Evolutionary conservation across 2,888 invertebrate genomes (phyloP).

Genomic region (Amblyjoppa fuscipennis): DNA sequence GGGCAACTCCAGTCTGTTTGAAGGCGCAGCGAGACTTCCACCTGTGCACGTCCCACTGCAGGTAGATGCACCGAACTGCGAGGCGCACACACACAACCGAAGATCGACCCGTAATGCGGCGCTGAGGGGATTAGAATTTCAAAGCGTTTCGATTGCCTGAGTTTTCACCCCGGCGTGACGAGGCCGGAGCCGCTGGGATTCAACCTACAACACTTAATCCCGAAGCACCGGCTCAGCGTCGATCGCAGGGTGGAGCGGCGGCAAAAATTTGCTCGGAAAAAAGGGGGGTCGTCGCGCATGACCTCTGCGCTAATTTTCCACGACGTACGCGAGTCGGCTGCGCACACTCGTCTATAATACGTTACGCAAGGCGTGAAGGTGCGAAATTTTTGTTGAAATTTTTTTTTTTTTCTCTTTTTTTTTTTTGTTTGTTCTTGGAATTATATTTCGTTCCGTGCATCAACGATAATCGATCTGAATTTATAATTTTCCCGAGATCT

Average conservation of each 20-base stretch:
- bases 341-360: not conserved
- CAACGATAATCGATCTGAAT: too few relatives aligned
- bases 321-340: constrained; percentile 16
- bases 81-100: not conserved
- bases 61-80: constrained; percentile 19
- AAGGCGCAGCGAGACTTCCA: not conserved
- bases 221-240: constrained; percentile 1
- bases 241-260: constrained; percentile 16
- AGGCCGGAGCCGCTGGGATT: constrained; percentile 55
- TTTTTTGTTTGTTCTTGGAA: not conserved
- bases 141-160: constrained; percentile 79
- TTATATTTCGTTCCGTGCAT: too few relatives aligned
- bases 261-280: constrained; percentile 52
- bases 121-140: constrained; percentile 75
- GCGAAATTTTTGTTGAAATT: not conserved
- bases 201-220: constrained; percentile 12
- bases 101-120: not conserved
- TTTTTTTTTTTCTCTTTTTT: not conserved
- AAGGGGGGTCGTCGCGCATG: constrained; percentile 65
- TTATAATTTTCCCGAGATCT: too few relatives aligned
- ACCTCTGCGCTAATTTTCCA: constrained; percentile 70
- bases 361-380: constrained; percentile 43
- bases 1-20: constrained; percentile 31
- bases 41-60: not conserved
- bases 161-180: constrained; percentile 80